Percentiles rank a stretch among this genome's conserved stretches.
Conservation (phyloP, 1,140 invertebrate genomes). For the Epicauta chinensis region DNA sequence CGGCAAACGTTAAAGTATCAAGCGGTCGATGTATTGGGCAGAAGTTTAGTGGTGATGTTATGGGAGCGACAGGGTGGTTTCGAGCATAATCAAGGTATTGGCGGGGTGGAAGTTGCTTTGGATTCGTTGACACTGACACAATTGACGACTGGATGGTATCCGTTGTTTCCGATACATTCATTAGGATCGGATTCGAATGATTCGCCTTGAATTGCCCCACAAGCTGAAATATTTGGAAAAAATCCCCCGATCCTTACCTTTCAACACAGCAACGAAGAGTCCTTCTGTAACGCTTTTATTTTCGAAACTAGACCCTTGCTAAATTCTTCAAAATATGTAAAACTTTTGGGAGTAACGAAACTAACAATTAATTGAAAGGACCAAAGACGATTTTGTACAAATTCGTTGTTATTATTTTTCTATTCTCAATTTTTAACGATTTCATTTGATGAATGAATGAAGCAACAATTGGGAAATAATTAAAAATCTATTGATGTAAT, state of each 20-base stretch:
- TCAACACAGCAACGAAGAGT: no score
- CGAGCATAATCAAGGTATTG: slow-evolving; percentile 81
- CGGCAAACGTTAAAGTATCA: slow-evolving; percentile 83
- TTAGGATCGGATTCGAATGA: slow-evolving; percentile 63
- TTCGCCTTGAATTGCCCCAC: slow-evolving; percentile 53
- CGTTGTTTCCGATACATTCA: slow-evolving; percentile 74
- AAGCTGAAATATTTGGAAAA: no score
- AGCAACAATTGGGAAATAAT: not conserved
- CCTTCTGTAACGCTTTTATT: no score
- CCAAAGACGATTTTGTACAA: slow-evolving; percentile 21
- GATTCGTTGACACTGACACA: slow-evolving; percentile 71
- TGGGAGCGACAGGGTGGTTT: slow-evolving; percentile 83
- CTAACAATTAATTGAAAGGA: slow-evolving; percentile 19
- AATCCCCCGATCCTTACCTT: no score
- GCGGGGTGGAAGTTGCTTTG: slow-evolving; percentile 75
- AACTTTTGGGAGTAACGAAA: slow-evolving; percentile 1
- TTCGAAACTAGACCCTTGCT: no score
- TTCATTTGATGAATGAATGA: not conserved
- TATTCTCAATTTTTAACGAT: not conserved
- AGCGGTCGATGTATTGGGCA: slow-evolving; percentile 76
- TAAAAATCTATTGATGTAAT: slow-evolving; percentile 1
- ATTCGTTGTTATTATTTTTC: slow-evolving; percentile 16
- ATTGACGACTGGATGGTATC: slow-evolving; percentile 81
- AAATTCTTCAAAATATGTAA: no score
- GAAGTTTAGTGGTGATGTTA: slow-evolving; percentile 79